Percentiles rank a stretch among this genome's conserved stretches.
Conservation (phyloP, 2,797 vertebrate species). For the Varecia variegata region DNA sequence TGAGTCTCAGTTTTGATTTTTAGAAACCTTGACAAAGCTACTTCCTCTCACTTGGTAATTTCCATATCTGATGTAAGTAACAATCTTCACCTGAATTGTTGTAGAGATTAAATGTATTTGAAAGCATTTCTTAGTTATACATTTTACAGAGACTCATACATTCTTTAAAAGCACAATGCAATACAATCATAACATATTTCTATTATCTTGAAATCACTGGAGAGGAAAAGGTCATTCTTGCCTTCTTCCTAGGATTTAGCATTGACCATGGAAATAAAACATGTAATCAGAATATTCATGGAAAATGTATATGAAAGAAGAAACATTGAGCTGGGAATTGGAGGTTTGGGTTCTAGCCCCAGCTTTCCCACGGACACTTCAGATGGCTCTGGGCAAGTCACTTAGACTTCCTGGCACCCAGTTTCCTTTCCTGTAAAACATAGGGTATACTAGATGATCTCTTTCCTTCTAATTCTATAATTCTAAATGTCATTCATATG, state of each 20-base stretch:
- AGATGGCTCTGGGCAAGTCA: background rate
- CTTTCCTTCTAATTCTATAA: slow-evolving; percentile 8
- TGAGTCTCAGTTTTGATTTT: background rate
- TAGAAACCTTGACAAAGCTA: background rate
- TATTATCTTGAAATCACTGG: slow-evolving; percentile 41
- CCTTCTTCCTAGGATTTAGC: slow-evolving; percentile 17
- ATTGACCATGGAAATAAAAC: slow-evolving; percentile 1
- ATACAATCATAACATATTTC: slow-evolving; percentile 13
- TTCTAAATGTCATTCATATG: background rate
- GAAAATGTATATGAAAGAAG: background rate
- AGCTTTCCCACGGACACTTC: background rate
- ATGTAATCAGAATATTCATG: background rate
- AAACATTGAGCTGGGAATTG: background rate
- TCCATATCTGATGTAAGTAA: background rate
- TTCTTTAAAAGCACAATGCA: slow-evolving; percentile 11
- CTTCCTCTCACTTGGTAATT: background rate
- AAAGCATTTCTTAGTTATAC: background rate
- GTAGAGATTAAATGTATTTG: background rate
- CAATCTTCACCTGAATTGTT: background rate
- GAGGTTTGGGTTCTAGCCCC: background rate
- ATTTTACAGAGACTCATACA: background rate
- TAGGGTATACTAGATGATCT: background rate
- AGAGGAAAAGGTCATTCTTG: background rate
- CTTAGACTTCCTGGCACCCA: background rate
- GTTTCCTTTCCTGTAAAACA: slow-evolving; percentile 15